A percentile compares a stretch with the other conserved stretches of the same genome.
These are phyloP conservation scores for Pteropus alecto DNA, from an alignment of 2,113 vertebrate genomes.

Conservation along the genomic window DNA sequence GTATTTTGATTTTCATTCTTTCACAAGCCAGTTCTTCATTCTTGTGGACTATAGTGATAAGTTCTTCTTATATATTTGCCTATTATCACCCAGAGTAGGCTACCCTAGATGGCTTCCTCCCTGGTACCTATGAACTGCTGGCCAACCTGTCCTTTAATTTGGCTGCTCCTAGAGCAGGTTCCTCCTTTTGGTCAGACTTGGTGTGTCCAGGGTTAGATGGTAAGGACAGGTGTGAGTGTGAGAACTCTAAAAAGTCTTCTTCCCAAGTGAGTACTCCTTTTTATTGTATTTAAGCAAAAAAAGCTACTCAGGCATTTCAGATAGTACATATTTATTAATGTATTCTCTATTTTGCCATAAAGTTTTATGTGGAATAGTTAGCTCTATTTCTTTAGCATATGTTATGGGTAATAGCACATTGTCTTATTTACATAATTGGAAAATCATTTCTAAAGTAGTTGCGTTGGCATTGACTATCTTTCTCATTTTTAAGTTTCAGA, in stretches of 20 bases:
- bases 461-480: background rate
- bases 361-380: background rate
- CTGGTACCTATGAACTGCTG: background rate
- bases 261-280: background rate
- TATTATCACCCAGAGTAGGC: background rate
- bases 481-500: conserved; percentile 27
- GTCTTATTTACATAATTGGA: background rate
- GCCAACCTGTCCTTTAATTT: background rate
- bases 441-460: background rate
- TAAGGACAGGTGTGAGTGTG: background rate
- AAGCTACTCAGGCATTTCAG: background rate
- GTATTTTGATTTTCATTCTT: background rate
- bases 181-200: background rate
- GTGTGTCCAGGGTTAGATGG: background rate
- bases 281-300: background rate
- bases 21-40: background rate
- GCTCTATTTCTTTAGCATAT: background rate
- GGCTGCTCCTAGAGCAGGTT: background rate
- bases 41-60: background rate
- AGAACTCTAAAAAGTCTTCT: background rate
- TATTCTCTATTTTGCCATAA: background rate
- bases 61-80: background rate
- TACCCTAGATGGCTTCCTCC: background rate
- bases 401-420: background rate
- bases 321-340: background rate